A percentile compares a stretch with the other conserved stretches of the same genome.
phyloP scores from a whole-genome alignment of 2,888 invertebrate species.

The Athalia rosae region DNA sequence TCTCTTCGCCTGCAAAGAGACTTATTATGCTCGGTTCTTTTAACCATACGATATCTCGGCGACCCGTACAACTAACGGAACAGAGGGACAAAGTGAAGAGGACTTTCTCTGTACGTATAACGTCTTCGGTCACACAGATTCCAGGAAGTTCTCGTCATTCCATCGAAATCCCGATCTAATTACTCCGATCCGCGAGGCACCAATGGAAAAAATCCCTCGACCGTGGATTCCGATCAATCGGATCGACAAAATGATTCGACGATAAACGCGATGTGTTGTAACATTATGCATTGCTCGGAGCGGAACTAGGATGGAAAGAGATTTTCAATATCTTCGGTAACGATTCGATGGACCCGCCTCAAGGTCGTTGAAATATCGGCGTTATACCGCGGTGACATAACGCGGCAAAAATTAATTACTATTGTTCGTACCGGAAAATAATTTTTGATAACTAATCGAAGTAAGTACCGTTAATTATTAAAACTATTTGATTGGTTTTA shows the following conservation, averaged over 20 bases:
- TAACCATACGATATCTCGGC: slow-evolving; percentile 18
- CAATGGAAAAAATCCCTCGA: neutral
- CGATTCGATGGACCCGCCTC: neutral
- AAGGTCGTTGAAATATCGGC: slow-evolving; percentile 5
- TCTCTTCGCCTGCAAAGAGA: slow-evolving; percentile 53
- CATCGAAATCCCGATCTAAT: slow-evolving; percentile 25
- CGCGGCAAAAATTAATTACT: neutral
- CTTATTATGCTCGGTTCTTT: slow-evolving; percentile 12
- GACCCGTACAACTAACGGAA: neutral
- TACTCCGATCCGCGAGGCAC: neutral
- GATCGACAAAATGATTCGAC: slow-evolving; percentile 16
- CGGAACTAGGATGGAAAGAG: neutral
- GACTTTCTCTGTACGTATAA: slow-evolving; percentile 66
- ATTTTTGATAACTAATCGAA: no score
- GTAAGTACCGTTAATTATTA: neutral
- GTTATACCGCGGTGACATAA: no score
- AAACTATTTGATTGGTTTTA: no score
- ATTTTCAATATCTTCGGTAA: slow-evolving; percentile 11
- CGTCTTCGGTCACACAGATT: slow-evolving; percentile 51
- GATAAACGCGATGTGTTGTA: neutral
- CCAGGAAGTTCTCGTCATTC: slow-evolving; percentile 54
- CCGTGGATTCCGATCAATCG: slow-evolving; percentile 14
- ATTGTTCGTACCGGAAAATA: neutral
- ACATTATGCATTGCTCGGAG: slow-evolving; percentile 1
- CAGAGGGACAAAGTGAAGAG: slow-evolving; percentile 30